phyloP scores from a whole-genome alignment of 1,140 invertebrate species.

The Magallana ariakensis region DNA sequence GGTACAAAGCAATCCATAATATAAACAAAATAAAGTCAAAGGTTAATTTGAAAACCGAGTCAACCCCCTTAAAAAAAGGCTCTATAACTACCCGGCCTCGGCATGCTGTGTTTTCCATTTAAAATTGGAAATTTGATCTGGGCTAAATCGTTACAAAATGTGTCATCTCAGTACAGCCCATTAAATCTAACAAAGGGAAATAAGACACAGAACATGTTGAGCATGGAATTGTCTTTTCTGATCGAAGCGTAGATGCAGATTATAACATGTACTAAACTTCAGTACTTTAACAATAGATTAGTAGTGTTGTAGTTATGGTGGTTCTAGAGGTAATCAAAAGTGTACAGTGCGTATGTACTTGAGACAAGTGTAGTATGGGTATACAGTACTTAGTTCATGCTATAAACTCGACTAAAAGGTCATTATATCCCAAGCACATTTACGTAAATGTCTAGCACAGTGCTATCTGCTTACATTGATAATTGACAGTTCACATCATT shows the following conservation, averaged over 20 bases:
- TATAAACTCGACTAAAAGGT: neutral
- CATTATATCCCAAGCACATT: too few species aligned
- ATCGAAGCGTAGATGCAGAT: neutral
- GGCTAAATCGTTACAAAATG: slow-evolving; percentile 14
- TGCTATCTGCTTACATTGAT: too few species aligned
- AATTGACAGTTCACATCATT: too few species aligned
- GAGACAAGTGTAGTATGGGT: neutral
- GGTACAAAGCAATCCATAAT: neutral
- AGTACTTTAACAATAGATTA: neutral
- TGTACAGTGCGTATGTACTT: neutral
- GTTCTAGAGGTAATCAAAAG: neutral
- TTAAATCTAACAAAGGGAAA: neutral
- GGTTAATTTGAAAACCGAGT: slow-evolving; percentile 25
- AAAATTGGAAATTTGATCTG: slow-evolving; percentile 15
- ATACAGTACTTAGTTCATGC: neutral
- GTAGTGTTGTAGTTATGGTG: neutral
- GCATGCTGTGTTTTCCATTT: neutral
- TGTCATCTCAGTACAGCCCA: neutral
- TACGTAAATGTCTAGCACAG: too few species aligned
- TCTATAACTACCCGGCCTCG: neutral
- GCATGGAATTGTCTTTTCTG: neutral
- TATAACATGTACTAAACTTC: neutral
- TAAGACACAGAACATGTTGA: neutral
- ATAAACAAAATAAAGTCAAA: slow-evolving; percentile 4
- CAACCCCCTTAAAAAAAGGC: neutral